Conservation (phyloP, 1,140 invertebrate species). For the Aphelinus certus region DNA sequence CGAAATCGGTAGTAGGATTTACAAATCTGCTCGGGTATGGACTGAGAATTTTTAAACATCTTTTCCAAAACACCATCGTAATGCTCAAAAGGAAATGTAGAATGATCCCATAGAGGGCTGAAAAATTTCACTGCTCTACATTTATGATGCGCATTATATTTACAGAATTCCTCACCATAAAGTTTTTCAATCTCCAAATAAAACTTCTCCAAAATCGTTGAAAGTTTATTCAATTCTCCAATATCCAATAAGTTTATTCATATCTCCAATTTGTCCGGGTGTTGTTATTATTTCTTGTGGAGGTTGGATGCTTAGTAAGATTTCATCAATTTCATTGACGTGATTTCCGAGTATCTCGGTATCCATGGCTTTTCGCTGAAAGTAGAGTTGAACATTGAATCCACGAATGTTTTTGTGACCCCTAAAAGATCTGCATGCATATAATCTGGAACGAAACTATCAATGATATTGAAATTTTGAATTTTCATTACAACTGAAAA, state of each 20-base stretch:
- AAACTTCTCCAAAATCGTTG: slow-evolving; percentile 28
- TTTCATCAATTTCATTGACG: not conserved
- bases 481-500: not conserved
- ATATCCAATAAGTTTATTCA: no score
- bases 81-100: slow-evolving; percentile 38
- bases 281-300: not conserved
- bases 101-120: slow-evolving; percentile 30
- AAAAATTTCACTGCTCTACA: slow-evolving; percentile 30
- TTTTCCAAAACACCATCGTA: slow-evolving; percentile 38
- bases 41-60: slow-evolving; percentile 39
- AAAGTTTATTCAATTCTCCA: not conserved
- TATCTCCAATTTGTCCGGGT: not conserved
- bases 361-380: not conserved
- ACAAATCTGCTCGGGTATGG: slow-evolving; percentile 28
- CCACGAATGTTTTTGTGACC: not conserved
- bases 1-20: slow-evolving; percentile 37
- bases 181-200: slow-evolving; percentile 27
- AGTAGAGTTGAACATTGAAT: not conserved
- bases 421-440: slow-evolving; percentile 24
- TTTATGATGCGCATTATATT: slow-evolving; percentile 43
- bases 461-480: slow-evolving; percentile 10
- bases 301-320: not conserved
- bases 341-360: not conserved
- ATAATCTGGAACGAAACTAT: slow-evolving; percentile 14
- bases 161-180: slow-evolving; percentile 32